Conservation (phyloP, 2,888 invertebrate genomes). For the Salpingus planirostris region DNA sequence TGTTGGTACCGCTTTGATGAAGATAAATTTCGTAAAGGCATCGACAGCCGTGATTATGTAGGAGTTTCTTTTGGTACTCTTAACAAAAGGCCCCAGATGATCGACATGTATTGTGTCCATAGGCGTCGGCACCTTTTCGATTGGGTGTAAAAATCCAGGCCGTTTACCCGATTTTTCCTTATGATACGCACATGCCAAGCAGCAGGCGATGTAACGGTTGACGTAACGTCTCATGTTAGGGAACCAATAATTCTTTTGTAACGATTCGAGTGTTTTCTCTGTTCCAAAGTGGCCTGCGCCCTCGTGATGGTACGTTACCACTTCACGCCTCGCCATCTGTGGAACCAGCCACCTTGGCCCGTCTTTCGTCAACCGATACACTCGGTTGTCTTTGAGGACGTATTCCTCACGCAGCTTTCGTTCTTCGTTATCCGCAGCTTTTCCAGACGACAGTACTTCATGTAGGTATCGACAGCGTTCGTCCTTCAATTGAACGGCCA, state of each 20-base stretch:
- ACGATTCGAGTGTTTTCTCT: constrained; percentile 11
- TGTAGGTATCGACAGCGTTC: background rate
- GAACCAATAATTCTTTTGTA: constrained; percentile 17
- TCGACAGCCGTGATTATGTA: background rate
- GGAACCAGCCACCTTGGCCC: constrained; percentile 8
- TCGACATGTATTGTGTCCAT: background rate
- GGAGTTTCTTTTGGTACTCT: background rate
- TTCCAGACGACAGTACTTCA: no score
- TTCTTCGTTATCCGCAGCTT: no score
- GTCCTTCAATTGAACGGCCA: no score
- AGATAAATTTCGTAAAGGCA: background rate
- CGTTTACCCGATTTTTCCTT: constrained; percentile 4
- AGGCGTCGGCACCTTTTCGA: constrained; percentile 5
- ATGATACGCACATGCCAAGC: constrained; percentile 15
- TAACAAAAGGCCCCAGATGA: background rate
- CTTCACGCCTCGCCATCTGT: constrained; percentile 8
- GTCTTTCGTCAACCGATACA: constrained; percentile 12
- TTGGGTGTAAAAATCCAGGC: constrained; percentile 6
- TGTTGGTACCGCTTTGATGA: constrained; percentile 7
- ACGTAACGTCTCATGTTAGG: constrained; percentile 15
- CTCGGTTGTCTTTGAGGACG: no score
- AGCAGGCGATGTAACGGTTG: constrained; percentile 12
- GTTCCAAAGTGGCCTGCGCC: constrained; percentile 11
- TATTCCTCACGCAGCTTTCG: no score
- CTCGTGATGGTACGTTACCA: constrained; percentile 11